These are phyloP conservation scores for Teleogryllus occipitalis DNA, from an alignment of 1,140 invertebrate genomes.

Conservation along the genomic window DNA sequence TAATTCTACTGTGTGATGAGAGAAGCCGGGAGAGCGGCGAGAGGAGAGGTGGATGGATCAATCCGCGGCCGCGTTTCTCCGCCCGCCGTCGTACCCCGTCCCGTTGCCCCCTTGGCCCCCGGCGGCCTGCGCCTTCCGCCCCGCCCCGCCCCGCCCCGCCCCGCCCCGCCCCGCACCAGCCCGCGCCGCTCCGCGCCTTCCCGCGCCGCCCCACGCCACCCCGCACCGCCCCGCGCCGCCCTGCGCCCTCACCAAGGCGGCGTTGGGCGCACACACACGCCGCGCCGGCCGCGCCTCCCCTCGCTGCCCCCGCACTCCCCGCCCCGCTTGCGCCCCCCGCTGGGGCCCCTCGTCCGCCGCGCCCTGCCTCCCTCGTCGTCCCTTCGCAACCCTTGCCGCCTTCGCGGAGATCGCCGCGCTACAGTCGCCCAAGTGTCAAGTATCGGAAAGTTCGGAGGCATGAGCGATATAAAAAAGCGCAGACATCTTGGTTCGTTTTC, in stretches of 20 bases:
- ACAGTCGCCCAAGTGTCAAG: not conserved
- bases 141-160: not conserved
- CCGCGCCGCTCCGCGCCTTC: not conserved
- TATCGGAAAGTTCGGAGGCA: not conserved
- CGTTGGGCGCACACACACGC: not conserved
- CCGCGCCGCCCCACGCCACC: not conserved
- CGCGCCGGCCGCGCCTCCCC: no score
- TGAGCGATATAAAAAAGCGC: no score
- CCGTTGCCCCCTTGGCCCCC: not conserved
- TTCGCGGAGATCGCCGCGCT: no score
- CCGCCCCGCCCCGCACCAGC: not conserved
- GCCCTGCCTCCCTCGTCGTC: no score
- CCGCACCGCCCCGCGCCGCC: not conserved
- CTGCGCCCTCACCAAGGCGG: not conserved
- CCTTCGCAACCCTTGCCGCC: no score
- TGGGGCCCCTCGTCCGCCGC: no score
- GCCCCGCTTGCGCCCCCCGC: no score
- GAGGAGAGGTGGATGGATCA: slow-evolving; percentile 17
- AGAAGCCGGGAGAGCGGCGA: not conserved
- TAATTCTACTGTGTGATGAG: slow-evolving; percentile 14
- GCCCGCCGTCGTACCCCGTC: not conserved
- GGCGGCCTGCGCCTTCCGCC: slow-evolving; percentile 6
- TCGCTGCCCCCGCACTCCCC: not conserved
- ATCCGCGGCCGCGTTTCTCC: slow-evolving; percentile 1
- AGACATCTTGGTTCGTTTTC: no score